phyloP scores from a whole-genome alignment of 1,140 invertebrate genomes.

The Sinella curviseta region DNA sequence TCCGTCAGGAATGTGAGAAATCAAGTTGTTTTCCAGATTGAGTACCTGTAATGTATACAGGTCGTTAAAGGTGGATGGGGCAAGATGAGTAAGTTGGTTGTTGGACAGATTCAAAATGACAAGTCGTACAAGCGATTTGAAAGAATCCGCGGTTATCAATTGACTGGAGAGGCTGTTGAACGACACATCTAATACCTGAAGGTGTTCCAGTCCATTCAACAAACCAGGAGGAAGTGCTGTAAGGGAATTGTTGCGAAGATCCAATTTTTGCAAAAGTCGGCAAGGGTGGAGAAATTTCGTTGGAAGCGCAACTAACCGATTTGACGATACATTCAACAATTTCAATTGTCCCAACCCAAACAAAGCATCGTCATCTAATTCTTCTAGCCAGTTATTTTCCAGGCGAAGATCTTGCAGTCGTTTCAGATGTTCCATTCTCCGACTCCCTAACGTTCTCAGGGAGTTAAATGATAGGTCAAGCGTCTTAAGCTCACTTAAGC shows the following conservation, averaged over 20 bases:
- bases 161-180: slow-evolving; percentile 73
- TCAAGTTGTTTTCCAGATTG: slow-evolving; percentile 73
- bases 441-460: slow-evolving; percentile 60
- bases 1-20: slow-evolving; percentile 69
- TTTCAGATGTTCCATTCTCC: slow-evolving; percentile 60
- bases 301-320: slow-evolving; percentile 70
- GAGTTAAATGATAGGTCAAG: slow-evolving; percentile 75
- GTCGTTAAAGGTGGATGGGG: slow-evolving; percentile 71
- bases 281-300: slow-evolving; percentile 68
- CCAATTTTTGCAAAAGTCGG: slow-evolving; percentile 66
- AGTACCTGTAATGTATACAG: slow-evolving; percentile 74
- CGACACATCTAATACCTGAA: slow-evolving; percentile 71
- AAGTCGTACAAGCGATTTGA: slow-evolving; percentile 69
- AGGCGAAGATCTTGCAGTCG: slow-evolving; percentile 66
- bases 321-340: slow-evolving; percentile 74
- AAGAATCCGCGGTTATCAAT: slow-evolving; percentile 74
- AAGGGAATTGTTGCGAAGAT: slow-evolving; percentile 78
- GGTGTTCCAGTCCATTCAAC: slow-evolving; percentile 71
- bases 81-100: slow-evolving; percentile 71
- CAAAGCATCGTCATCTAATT: slow-evolving; percentile 68
- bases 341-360: slow-evolving; percentile 66
- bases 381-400: slow-evolving; percentile 72
- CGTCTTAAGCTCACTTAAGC: slow-evolving; percentile 61
- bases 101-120: slow-evolving; percentile 73
- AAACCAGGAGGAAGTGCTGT: slow-evolving; percentile 72